phyloP scores from a whole-genome alignment of 2,888 invertebrate species.

The Papilio elwesi region DNA sequence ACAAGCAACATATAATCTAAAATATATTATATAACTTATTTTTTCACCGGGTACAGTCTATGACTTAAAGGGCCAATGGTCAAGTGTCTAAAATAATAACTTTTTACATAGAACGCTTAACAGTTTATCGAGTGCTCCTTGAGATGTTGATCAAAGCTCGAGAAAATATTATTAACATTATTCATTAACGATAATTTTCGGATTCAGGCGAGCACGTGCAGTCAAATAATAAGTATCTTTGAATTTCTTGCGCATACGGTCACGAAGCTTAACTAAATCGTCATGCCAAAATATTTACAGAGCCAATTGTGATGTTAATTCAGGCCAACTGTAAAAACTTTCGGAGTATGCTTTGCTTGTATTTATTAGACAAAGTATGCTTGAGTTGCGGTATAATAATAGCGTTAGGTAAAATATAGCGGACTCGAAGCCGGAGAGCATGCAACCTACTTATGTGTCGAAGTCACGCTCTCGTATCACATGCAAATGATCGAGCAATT shows the following conservation, averaged over 20 bases:
- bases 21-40: too few species aligned
- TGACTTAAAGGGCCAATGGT: too few species aligned
- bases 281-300: slow-evolving; percentile 27
- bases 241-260: background rate
- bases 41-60: too few species aligned
- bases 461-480: slow-evolving; percentile 17
- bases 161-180: too few species aligned
- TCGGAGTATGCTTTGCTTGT: slow-evolving; percentile 15
- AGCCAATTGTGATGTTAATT: slow-evolving; percentile 29
- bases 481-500: slow-evolving; percentile 19
- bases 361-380: slow-evolving; percentile 19
- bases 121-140: too few species aligned
- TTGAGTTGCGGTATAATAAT: slow-evolving; percentile 1
- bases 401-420: slow-evolving; percentile 1
- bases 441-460: slow-evolving; percentile 32
- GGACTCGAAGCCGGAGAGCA: slow-evolving; percentile 9
- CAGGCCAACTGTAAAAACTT: slow-evolving; percentile 1
- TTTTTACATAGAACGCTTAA: too few species aligned
- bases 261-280: slow-evolving; percentile 8
- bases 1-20: too few species aligned
- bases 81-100: too few species aligned
- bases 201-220: too few species aligned
- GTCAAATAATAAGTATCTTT: background rate
- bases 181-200: too few species aligned
- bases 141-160: too few species aligned